These are phyloP conservation scores for Agrochola litura DNA, from an alignment of 2,888 invertebrate genomes.

Conservation along the genomic window DNA sequence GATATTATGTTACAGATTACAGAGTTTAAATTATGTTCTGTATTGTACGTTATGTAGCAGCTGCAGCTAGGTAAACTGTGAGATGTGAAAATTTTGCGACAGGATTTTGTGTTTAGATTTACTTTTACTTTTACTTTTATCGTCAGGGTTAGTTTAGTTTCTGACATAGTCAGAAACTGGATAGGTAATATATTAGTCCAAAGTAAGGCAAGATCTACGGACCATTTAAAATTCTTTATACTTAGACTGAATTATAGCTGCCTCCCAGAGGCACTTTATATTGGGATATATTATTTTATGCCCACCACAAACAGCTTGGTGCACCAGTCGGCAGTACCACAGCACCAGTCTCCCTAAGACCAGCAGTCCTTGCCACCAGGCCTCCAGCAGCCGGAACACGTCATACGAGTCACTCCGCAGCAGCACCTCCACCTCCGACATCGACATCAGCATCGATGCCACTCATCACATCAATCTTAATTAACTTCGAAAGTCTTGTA, in stretches of 20 bases:
- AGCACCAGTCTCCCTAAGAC: conserved; percentile 86
- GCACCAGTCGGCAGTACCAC: conserved; percentile 81
- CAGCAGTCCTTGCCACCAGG: conserved; percentile 89
- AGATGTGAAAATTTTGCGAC: conserved; percentile 8
- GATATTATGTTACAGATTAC: conserved; percentile 24
- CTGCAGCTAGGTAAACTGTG: conserved; percentile 15
- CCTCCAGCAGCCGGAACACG: conserved; percentile 86
- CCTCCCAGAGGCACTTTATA: neutral
- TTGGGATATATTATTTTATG: neutral
- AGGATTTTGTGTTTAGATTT: neutral
- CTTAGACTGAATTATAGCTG: neutral
- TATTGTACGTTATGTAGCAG: too few species aligned
- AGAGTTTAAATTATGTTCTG: conserved; percentile 23
- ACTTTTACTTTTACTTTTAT: conserved; percentile 12
- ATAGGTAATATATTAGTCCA: neutral
- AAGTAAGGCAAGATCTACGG: neutral
- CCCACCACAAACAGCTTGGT: conserved; percentile 78
- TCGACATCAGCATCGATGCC: conserved; percentile 74
- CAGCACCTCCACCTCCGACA: conserved; percentile 78
- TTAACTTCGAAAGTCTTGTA: conserved; percentile 16
- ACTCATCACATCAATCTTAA: conserved; percentile 56
- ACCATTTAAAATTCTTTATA: neutral
- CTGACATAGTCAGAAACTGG: too few species aligned
- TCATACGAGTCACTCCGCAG: conserved; percentile 86
- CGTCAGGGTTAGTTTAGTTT: conserved; percentile 5